Conservation (phyloP, 2,113 vertebrate species). For the Percopsis transmontana region DNA sequence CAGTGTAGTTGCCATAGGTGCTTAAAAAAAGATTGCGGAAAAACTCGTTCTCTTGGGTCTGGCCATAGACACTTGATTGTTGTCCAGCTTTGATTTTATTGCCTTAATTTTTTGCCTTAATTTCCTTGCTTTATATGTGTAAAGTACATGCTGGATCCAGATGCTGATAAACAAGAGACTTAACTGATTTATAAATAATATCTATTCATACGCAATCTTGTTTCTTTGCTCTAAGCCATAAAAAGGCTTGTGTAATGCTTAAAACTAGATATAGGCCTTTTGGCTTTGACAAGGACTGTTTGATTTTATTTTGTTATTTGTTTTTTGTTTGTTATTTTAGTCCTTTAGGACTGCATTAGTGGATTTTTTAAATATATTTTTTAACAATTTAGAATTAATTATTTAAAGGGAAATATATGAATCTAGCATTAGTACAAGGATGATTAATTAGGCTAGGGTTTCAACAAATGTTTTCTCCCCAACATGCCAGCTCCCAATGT, state of each 20-base stretch:
- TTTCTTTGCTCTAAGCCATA: conserved; percentile 49
- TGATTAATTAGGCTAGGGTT: conserved; percentile 40
- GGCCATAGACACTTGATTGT: neutral
- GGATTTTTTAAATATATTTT: neutral
- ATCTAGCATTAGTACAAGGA: conserved; percentile 47
- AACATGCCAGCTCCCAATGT: conserved; percentile 18
- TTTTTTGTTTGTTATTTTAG: no score
- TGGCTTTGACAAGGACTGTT: conserved; percentile 63
- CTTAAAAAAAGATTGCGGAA: neutral
- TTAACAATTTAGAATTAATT: conserved; percentile 47
- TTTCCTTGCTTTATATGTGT: conserved; percentile 5
- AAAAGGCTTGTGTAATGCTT: conserved; percentile 44
- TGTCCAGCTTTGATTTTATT: no score
- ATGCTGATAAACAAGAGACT: conserved; percentile 45
- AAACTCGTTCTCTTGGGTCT: conserved; percentile 5
- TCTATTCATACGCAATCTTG: conserved; percentile 48
- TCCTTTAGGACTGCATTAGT: conserved; percentile 60
- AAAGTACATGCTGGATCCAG: neutral
- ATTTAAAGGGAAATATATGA: conserved; percentile 68
- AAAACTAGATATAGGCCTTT: conserved; percentile 48
- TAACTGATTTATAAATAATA: conserved; percentile 58
- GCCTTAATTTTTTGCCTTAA: no score
- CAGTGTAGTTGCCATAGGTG: no score
- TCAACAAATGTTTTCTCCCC: conserved; percentile 9
- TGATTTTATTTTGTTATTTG: conserved; percentile 67